Base-by-base conservation (phyloP, 1,140 invertebrate species). In the Papilio aristodemus region DNA sequence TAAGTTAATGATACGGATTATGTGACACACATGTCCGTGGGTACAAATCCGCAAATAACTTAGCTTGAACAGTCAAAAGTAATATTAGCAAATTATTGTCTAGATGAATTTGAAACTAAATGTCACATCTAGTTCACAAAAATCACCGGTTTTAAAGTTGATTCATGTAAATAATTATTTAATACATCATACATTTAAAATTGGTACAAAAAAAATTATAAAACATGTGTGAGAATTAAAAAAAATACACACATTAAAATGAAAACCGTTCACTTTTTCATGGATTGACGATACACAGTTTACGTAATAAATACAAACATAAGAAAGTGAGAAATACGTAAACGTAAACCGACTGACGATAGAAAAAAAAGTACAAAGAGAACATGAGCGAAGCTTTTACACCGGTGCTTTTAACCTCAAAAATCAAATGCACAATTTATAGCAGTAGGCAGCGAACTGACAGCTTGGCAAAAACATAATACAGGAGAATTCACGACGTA, bases 401-500 rank as follows among this genome's bases (percentile, higher is more conserved):
- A 39, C 59, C 32, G 32, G 57, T 25, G 50, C 59, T 62, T 62
- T 62, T 62, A 62, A 62, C 59, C 59, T 62, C 59, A 62, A 62
- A 62, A 37, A 62, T 62, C 59, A 62, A 62, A 62, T 13, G 59
- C 59, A 22, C 32, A 38, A 62, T 62, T 59, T 59, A 62, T 38
- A 19, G 14, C 38, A 19, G 59, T 62, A 10, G 0, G 32, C 32
- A 9, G n/a, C 1, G 22, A 54, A 54, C 46, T 54, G 46, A 54
- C 46, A 54, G 19, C 19, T 54, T 19, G 46, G 9, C 19, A 22
- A 54, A 54, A 54, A 54, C 46, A 54, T 25, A 54, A 22, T 13
- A 43, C 41, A 43, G 41, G 14, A n/a, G 39, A 13, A 13, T 13
- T 13, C 10, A 11, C 4, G 38, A 11, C 4, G 13, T 4, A 13